Evolutionary conservation across 2,797 vertebrate species (phyloP).

Genomic region (Tinamus major): DNA sequence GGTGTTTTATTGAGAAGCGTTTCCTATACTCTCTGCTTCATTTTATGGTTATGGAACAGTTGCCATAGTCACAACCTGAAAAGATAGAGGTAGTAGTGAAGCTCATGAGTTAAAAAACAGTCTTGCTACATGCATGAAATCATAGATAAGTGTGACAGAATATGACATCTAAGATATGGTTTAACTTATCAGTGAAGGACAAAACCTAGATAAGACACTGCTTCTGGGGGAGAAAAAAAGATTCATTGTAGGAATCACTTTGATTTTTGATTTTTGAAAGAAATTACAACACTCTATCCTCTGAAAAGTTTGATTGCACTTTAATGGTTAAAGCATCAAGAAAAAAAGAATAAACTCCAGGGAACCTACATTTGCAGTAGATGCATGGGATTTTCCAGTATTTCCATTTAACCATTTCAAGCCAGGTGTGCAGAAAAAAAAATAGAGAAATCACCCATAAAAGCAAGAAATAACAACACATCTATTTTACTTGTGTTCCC

Average conservation of each 20-base stretch:
- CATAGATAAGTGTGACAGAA: conserved; percentile 61
- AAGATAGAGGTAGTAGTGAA: background rate
- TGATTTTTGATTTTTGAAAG: conserved; percentile 14
- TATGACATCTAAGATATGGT: conserved; percentile 61
- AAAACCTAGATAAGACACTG: conserved; percentile 34
- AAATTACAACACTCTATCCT: background rate
- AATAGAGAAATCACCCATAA: background rate
- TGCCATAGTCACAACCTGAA: conserved; percentile 17
- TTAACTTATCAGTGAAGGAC: conserved; percentile 48
- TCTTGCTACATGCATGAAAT: conserved; percentile 49
- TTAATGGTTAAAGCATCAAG: background rate
- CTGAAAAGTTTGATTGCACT: background rate
- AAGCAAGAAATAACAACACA: background rate
- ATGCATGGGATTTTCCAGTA: background rate
- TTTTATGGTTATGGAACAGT: conserved; percentile 12
- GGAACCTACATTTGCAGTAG: background rate
- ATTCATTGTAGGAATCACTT: conserved; percentile 27
- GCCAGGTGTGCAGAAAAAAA: background rate
- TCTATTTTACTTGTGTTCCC: accelerated
- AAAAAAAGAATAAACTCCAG: conserved; percentile 14
- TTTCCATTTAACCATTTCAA: conserved; percentile 2
- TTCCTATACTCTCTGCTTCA: background rate
- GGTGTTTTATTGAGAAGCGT: background rate
- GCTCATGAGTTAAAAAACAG: conserved; percentile 38
- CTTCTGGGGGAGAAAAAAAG: background rate